Evolutionary conservation across 2,113 vertebrate species (phyloP), one percentile per base, ranked within the genome.

Genomic region (Elgaria multicarinata): DNA sequence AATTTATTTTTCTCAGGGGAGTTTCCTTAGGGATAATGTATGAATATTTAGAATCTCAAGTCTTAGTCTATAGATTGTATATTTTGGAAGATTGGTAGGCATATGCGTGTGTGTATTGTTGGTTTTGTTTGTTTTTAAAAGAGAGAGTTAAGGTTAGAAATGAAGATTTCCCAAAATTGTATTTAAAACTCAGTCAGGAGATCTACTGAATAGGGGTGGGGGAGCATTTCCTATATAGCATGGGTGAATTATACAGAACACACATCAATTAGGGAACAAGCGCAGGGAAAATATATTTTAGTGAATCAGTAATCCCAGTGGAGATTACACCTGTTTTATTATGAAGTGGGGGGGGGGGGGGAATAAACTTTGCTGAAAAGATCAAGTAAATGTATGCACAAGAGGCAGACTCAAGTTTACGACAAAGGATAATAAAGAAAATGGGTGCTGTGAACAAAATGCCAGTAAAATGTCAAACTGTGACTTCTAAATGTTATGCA

Each of bases 311-410:
- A 83, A 87, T 87, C 53, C 16, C 26, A 67, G 6, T 58, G 33
- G 26, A 87, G 5, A 36, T 69, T 76, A 33, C 44, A 76, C 10
- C 8, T 90, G 3, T 1, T 76, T 92, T 83, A 22, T 55, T 83
- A 26, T 33, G 22, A 79, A 91, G 80, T 36, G 42, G 18, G 46
- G 22, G 22, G 22, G 75, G 89, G 80, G 31, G 42, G 18, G 46
- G 22, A 14, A 46, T 36, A 36, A 7, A 88, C 3, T 78, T 53
- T 88, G 69, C 72, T 88, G 78, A 88, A 86, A 92, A 83, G n/a
- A 87, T 22, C 89, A 85, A 79, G 66, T 39, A 69, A 83, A 3
- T 20, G 33, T 71, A 69, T 78, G 28, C 50, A 5, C 9, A 42
- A 71, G 39, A 89, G 24, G 2, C 0, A 80, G 78, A 53, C 39